These are phyloP conservation scores for Clepsis dumicolana DNA, from an alignment of 2,888 invertebrate genomes.

Conservation along the genomic window DNA sequence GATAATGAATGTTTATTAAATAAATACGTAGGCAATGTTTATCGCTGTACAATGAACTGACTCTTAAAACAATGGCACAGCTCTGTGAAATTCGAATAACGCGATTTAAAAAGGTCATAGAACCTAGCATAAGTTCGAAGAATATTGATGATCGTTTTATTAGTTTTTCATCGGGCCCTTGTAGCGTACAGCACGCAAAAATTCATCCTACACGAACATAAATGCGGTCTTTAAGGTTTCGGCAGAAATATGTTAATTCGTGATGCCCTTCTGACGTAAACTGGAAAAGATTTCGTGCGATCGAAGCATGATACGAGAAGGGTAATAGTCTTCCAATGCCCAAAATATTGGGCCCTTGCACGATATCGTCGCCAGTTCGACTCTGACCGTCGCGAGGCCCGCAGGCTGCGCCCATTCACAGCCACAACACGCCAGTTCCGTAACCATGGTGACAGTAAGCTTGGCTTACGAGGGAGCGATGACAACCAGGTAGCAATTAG, in stretches of 20 bases:
- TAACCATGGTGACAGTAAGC: constrained; percentile 74
- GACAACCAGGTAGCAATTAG: constrained; percentile 57
- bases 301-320: constrained; percentile 69
- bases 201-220: constrained; percentile 4
- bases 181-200: constrained; percentile 19
- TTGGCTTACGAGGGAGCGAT: constrained; percentile 54
- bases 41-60: neutral
- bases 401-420: constrained; percentile 57
- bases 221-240: constrained; percentile 28
- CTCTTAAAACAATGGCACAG: constrained; percentile 1
- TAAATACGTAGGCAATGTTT: neutral
- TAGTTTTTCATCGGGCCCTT: constrained; percentile 9
- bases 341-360: constrained; percentile 67
- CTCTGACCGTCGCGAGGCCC: constrained; percentile 70
- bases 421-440: constrained; percentile 58
- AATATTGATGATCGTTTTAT: constrained; percentile 18
- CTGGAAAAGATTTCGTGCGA: constrained; percentile 69
- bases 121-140: constrained; percentile 14
- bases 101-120: constrained; percentile 33
- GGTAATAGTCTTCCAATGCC: constrained; percentile 71
- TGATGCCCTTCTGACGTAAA: constrained; percentile 54
- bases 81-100: neutral
- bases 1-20: neutral
- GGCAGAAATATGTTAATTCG: constrained; percentile 31
- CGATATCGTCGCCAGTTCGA: constrained; percentile 75